Conservation (phyloP, 2,113 vertebrate species). For the Vanacampus margaritifer region DNA sequence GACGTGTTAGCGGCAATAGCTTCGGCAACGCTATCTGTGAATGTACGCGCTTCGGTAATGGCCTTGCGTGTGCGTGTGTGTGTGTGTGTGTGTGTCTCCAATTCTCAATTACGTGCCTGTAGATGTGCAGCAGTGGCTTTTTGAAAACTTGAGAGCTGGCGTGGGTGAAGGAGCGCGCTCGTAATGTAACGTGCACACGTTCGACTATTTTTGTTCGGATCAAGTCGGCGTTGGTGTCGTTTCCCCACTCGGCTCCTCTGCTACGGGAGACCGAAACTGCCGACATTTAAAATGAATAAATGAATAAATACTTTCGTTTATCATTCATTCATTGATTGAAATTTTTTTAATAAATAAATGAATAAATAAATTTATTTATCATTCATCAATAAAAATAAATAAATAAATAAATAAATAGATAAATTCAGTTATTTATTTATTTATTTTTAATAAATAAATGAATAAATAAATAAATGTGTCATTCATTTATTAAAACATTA, state of each 20-base stretch:
- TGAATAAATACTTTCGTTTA: too few relatives aligned
- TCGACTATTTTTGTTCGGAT: constrained; percentile 75
- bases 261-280: too few relatives aligned
- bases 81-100: constrained; percentile 46
- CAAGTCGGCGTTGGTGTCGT: constrained; percentile 72
- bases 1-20: constrained; percentile 67
- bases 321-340: too few relatives aligned
- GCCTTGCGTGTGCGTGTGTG: constrained; percentile 30
- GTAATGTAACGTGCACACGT: constrained; percentile 69
- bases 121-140: constrained; percentile 69
- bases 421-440: too few relatives aligned
- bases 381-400: too few relatives aligned
- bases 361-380: too few relatives aligned
- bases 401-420: too few relatives aligned
- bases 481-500: too few relatives aligned
- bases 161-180: constrained; percentile 73
- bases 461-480: too few relatives aligned
- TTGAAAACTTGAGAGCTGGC: constrained; percentile 75
- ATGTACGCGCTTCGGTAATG: constrained; percentile 60
- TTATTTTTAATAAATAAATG: too few relatives aligned
- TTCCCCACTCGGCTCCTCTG: constrained; percentile 45
- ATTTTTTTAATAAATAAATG: too few relatives aligned
- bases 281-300: too few relatives aligned
- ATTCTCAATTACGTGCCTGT: constrained; percentile 72
- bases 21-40: constrained; percentile 66